Conservation (phyloP, 1,140 invertebrate genomes). For the Diorhabda sublineata region DNA sequence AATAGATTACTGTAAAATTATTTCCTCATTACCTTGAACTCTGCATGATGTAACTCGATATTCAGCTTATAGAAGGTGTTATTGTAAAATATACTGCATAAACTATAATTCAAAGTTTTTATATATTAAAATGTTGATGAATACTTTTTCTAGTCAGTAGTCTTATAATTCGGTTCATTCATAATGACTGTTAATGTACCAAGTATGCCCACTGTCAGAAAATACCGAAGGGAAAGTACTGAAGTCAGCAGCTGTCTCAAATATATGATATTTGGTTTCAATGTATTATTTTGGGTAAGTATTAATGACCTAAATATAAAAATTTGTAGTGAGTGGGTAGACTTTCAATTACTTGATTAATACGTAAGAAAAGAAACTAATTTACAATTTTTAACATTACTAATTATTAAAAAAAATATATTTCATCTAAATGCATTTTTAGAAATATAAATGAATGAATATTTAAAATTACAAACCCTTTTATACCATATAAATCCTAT, state of each 20-base stretch:
- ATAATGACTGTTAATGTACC: constrained; percentile 49
- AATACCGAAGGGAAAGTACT: constrained; percentile 78
- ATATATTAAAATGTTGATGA: not conserved
- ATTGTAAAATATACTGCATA: not conserved
- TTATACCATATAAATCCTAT: too few species aligned
- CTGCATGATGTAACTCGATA: not conserved
- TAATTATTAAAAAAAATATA: too few species aligned
- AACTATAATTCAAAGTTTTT: not conserved
- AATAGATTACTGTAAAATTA: not conserved
- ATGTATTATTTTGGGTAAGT: constrained; percentile 95
- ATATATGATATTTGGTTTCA: constrained; percentile 95
- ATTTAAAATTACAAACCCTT: too few species aligned
- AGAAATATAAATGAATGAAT: too few species aligned
- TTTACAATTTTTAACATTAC: too few species aligned
- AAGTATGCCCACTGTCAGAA: constrained; percentile 54
- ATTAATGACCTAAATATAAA: not conserved
- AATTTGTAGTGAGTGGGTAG: not conserved
- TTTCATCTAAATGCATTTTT: too few species aligned
- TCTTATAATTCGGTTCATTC: constrained; percentile 3
- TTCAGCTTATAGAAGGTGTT: not conserved
- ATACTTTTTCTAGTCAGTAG: not conserved
- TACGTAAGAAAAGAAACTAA: too few species aligned
- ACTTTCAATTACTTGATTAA: too few species aligned
- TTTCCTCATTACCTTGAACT: not conserved
- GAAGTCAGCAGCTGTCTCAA: constrained; percentile 97